Evolutionary conservation across 2,888 invertebrate species (phyloP), one percentile per base, ranked within the genome.

Genomic region (Brachyptera risi): DNA sequence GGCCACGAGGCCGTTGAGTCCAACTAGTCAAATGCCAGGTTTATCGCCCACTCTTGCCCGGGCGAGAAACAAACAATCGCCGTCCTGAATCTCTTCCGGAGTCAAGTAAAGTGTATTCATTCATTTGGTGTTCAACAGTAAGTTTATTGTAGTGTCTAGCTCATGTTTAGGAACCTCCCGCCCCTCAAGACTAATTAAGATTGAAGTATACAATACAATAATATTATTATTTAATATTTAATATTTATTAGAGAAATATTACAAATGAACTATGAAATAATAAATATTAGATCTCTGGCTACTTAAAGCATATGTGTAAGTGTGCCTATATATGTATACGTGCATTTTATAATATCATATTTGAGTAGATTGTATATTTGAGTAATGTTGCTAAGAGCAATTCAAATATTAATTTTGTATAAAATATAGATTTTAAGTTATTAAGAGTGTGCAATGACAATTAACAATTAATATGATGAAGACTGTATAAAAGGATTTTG

Each of bases 401-500:
- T n/a, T 44, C 44, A 21, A 44, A 44, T 21, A 44, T 19, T 44
- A 44, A 44, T 44, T 31, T 7, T 11, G 31, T 31, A 31, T 31
- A 7, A 31, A 31, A 7, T 31, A 31, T 5, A 38, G 40, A 35
- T 35, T 9, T 38, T 38, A 38, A n/a, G 13, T 38, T 15, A 38
- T 15, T 38, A n/a, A 31, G 21, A 37, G 54, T 54, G 54, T 54
- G 54, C 54, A 54, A 54, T 54, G 54, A 54, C 54, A 54, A 54
- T 54, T 54, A 54, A 17, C 23, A 44, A 31, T 54, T 37, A 54
- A 54, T 54, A 54, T 19, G 21, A 37, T 31, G 37, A 54, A 54
- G 54, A 54, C 54, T 54, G 54, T 37, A n/a, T 51, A 31, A 31
- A 51, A 17, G 50, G 3, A 42, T 42, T 42, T 15, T n/a, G n/a